Conservation (phyloP, 64 coral and sea anemone species). For the Cladopsammia gracilis region DNA sequence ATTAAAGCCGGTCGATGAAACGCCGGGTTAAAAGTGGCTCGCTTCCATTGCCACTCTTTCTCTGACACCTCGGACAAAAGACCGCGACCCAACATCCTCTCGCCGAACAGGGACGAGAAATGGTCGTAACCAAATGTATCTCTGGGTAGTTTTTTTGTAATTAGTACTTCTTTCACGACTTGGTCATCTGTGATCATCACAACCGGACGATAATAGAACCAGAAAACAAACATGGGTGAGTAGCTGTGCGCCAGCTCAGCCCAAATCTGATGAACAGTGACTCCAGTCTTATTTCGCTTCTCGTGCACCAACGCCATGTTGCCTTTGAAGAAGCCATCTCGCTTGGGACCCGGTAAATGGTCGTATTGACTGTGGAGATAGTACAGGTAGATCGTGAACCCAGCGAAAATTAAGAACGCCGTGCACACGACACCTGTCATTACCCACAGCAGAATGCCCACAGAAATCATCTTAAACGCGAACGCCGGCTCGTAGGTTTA, state of each 20-base stretch:
- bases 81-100: conserved; percentile 77
- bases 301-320: conserved; percentile 57
- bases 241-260: conserved; percentile 57
- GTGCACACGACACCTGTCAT: neutral
- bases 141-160: conserved; percentile 74
- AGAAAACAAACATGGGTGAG: conserved; percentile 82
- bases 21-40: conserved; percentile 59
- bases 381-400: neutral
- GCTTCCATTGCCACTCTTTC: conserved; percentile 62
- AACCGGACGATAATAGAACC: conserved; percentile 83
- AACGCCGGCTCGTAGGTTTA: too few species aligned
- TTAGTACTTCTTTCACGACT: conserved; percentile 79
- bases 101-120: conserved; percentile 73
- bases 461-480: neutral
- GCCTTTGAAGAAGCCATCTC: conserved; percentile 82
- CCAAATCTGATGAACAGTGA: conserved; percentile 82
- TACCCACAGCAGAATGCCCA: neutral
- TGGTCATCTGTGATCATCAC: conserved; percentile 75
- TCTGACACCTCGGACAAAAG: conserved; percentile 61
- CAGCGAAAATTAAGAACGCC: neutral
- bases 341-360: conserved; percentile 81
- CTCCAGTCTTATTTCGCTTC: conserved; percentile 25
- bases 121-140: conserved; percentile 81
- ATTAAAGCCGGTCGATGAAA: conserved; percentile 62
- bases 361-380: conserved; percentile 52